These are phyloP conservation scores for Eustalomyia histrio DNA, from an alignment of 2,888 invertebrate genomes.

Conservation along the genomic window DNA sequence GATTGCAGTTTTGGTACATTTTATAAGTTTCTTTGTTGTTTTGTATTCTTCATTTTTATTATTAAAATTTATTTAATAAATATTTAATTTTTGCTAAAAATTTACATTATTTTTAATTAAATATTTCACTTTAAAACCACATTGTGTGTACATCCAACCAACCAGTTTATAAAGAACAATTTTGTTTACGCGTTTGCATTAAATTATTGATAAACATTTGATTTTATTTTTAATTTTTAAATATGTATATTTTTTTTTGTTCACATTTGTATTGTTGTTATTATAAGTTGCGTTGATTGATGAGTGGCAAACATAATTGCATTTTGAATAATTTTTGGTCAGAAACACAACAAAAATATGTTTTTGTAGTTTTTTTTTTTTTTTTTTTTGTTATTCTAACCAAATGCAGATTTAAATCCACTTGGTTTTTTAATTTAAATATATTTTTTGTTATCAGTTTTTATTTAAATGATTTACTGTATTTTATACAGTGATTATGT, in stretches of 20 bases:
- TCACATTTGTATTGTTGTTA: background rate
- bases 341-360: background rate
- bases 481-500: too few relatives aligned
- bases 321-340: conserved; percentile 16
- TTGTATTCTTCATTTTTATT: conserved; percentile 25
- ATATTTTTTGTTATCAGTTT: too few relatives aligned
- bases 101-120: conserved; percentile 19
- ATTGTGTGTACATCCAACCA: conserved; percentile 3
- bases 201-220: conserved; percentile 29
- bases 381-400: background rate
- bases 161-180: background rate
- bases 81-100: conserved; percentile 3
- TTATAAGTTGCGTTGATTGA: conserved; percentile 36
- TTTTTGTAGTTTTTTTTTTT: background rate
- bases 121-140: background rate
- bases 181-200: conserved; percentile 14
- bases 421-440: background rate
- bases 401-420: background rate
- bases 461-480: too few relatives aligned
- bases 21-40: conserved; percentile 19
- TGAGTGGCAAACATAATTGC: conserved; percentile 49
- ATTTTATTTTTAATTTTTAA: conserved; percentile 10
- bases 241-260: conserved; percentile 8
- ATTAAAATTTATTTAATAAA: conserved; percentile 9
- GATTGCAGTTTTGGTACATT: conserved; percentile 20